Conservation (phyloP, 2,113 vertebrate species). For the Suricata suricatta region DNA sequence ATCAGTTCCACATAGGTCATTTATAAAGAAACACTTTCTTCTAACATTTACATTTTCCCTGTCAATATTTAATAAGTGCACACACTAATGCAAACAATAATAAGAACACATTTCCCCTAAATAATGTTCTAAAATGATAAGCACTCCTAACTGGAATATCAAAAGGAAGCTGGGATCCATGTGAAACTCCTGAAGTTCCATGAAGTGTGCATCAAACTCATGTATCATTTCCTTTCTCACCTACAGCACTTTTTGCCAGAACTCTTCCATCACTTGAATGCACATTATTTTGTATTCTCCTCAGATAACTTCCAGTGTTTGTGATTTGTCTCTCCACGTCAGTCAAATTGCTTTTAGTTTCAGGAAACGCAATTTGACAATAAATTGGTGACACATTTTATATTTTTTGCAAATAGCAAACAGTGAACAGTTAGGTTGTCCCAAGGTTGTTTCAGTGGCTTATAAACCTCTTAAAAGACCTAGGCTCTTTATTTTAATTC, state of each 20-base stretch:
- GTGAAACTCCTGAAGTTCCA: neutral
- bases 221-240: neutral
- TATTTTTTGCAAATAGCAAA: neutral
- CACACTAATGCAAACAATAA: neutral
- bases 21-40: neutral
- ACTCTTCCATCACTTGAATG: neutral
- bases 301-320: neutral
- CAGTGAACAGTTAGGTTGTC: neutral
- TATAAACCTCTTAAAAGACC: neutral
- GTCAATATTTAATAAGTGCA: neutral
- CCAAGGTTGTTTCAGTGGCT: neutral
- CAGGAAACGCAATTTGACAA: neutral
- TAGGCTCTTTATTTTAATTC: neutral
- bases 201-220: neutral
- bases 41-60: neutral
- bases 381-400: neutral
- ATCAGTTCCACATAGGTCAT: neutral
- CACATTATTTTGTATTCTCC: neutral
- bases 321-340: neutral
- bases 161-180: neutral
- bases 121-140: neutral
- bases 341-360: neutral
- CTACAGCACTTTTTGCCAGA: neutral
- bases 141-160: neutral
- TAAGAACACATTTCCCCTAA: neutral